Conservation (phyloP, 1,140 invertebrate genomes). For the Caerostris darwini region DNA sequence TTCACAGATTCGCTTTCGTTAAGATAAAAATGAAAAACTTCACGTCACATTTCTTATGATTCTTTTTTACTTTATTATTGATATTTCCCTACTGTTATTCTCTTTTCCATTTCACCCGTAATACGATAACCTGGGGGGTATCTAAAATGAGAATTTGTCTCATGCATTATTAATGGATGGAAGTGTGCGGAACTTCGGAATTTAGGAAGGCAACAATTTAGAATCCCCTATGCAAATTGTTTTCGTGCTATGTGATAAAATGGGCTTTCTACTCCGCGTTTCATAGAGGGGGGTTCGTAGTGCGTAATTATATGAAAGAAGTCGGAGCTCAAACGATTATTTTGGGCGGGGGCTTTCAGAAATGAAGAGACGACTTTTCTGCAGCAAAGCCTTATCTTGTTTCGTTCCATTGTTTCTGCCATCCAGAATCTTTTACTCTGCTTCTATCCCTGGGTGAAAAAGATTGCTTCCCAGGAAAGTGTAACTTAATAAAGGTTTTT, state of each 20-base stretch:
- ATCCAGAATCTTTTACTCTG: background rate
- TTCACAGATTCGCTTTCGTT: slow-evolving; percentile 5
- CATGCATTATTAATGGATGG: slow-evolving; percentile 57
- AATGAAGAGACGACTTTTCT: background rate
- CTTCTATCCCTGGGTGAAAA: background rate
- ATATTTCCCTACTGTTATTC: background rate
- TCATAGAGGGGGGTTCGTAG: background rate
- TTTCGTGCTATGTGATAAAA: slow-evolving; percentile 59
- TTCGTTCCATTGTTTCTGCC: background rate
- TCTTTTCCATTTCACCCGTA: background rate
- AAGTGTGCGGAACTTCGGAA: slow-evolving; percentile 26
- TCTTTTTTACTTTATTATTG: background rate
- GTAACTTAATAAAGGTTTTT: background rate
- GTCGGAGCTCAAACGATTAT: background rate
- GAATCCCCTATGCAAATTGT: slow-evolving; percentile 49
- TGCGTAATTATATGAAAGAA: slow-evolving; percentile 48
- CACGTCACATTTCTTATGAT: slow-evolving; percentile 13
- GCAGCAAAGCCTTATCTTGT: background rate
- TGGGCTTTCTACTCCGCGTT: background rate
- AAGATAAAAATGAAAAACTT: slow-evolving; percentile 42
- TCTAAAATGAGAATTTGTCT: slow-evolving; percentile 52
- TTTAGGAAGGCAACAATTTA: slow-evolving; percentile 43
- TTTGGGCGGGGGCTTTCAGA: background rate
- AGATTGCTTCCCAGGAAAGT: background rate
- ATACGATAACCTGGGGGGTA: slow-evolving; percentile 52